Conservation (phyloP, 2,797 vertebrate genomes). For the Tokudaia muenninki region DNA sequence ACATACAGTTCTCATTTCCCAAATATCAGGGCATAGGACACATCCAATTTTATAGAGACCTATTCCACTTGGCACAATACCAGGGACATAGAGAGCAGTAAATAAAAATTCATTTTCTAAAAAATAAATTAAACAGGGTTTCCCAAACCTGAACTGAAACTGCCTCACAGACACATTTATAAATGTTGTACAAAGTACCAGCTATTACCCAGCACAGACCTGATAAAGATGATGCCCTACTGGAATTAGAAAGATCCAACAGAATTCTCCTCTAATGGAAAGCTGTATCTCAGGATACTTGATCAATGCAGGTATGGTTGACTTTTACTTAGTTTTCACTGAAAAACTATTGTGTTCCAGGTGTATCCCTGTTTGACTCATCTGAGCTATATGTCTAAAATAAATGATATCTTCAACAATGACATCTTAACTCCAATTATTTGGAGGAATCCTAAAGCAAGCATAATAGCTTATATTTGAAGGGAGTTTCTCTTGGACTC, state of each 20-base stretch:
- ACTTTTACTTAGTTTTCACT: background rate
- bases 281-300: background rate
- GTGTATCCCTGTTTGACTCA: background rate
- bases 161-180: background rate
- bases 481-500: background rate
- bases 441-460: no score
- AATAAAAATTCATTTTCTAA: background rate
- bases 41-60: background rate
- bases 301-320: background rate
- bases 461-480: background rate
- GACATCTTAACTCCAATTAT: background rate
- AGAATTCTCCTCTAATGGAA: background rate
- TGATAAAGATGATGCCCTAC: accelerated
- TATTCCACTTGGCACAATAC: background rate
- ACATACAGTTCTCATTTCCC: background rate
- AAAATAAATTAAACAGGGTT: background rate
- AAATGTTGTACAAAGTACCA: background rate
- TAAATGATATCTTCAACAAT: background rate
- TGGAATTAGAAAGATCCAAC: accelerated
- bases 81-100: background rate
- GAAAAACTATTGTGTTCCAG: background rate
- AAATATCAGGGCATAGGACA: background rate
- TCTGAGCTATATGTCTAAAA: background rate
- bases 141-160: background rate
- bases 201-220: background rate